These are phyloP conservation scores for Agrochola lota DNA, from an alignment of 2,888 invertebrate species.

Conservation along the genomic window DNA sequence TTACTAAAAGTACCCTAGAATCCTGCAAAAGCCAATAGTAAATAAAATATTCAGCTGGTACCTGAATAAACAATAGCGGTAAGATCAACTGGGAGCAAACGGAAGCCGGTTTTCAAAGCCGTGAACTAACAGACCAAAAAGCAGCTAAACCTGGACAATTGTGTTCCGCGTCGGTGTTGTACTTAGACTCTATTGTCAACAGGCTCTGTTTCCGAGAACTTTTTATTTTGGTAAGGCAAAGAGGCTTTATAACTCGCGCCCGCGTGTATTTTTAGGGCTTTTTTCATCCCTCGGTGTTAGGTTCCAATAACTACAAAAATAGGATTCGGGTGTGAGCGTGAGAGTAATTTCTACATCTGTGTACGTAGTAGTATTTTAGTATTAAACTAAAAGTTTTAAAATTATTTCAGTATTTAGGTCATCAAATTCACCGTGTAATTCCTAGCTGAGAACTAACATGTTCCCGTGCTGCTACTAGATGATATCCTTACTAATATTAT, in stretches of 20 bases:
- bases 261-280: not conserved
- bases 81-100: conserved; percentile 30
- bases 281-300: not conserved
- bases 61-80: conserved; percentile 27
- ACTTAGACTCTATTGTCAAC: conserved; percentile 11
- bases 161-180: not conserved
- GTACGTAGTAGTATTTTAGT: not conserved
- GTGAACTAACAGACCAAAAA: conserved; percentile 26
- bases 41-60: conserved; percentile 30
- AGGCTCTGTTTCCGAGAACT: not conserved
- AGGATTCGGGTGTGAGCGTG: not conserved
- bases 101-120: conserved; percentile 24
- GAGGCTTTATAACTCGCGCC: not conserved
- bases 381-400: not conserved
- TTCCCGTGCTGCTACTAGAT: not conserved
- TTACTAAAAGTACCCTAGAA: not conserved
- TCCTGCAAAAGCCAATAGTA: not conserved
- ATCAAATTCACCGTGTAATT: no score
- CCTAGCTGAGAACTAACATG: not conserved
- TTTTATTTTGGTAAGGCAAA: conserved; percentile 14
- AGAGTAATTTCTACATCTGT: not conserved
- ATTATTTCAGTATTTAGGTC: no score
- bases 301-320: not conserved
- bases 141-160: conserved; percentile 23
- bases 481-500: no score